Evolutionary conservation across 2,888 invertebrate species (phyloP).

Genomic region (Xestobium rufovillosum): DNA sequence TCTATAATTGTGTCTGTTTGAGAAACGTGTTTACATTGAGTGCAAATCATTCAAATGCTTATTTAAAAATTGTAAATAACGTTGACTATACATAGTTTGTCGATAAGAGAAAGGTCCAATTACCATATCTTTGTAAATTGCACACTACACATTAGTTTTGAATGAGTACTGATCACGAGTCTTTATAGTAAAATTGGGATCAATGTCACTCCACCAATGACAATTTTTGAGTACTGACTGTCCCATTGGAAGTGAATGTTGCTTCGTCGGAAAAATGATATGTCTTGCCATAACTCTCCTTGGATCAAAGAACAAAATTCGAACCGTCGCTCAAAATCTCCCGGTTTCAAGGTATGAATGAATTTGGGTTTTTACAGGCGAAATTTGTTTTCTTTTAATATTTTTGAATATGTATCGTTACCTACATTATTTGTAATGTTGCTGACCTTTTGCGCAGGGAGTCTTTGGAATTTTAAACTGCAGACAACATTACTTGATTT

Average conservation of each 20-base stretch:
- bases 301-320: no score
- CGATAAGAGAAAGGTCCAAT: constrained; percentile 13
- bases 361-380: background rate
- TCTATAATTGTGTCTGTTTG: no score
- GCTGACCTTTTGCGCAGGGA: constrained; percentile 10
- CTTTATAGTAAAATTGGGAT: no score
- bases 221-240: no score
- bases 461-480: constrained; percentile 7
- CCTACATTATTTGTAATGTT: constrained; percentile 9
- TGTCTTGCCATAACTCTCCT: constrained; percentile 8
- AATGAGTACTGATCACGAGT: no score
- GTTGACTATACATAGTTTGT: constrained; percentile 11
- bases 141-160: no score
- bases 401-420: constrained; percentile 1
- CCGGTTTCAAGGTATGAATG: constrained; percentile 7
- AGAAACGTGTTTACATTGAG: no score
- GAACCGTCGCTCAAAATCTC: constrained; percentile 10
- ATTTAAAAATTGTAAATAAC: constrained; percentile 13
- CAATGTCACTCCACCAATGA: no score
- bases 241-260: no score
- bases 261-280: no score
- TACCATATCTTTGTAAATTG: constrained; percentile 10
- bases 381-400: no score
- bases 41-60: constrained; percentile 6
- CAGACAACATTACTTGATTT: constrained; percentile 4